Conservation (phyloP, 2,888 invertebrate genomes). For the Oxytorus armatus region DNA sequence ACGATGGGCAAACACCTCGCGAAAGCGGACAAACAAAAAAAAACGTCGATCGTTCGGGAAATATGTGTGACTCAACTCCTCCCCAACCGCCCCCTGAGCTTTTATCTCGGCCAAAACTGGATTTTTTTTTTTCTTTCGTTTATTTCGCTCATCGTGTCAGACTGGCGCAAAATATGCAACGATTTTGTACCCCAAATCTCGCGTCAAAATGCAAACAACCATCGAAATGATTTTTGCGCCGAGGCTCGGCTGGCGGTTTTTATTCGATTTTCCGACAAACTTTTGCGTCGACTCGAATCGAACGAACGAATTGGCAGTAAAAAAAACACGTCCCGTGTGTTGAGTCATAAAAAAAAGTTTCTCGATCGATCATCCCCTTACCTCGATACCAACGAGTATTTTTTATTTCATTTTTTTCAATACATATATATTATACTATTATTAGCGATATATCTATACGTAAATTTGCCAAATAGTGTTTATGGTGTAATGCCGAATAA, state of each 20-base stretch:
- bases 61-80: constrained; percentile 14
- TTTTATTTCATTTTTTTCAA: too few species aligned
- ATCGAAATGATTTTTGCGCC: constrained; percentile 35
- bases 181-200: constrained; percentile 12
- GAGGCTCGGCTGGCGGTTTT: constrained; percentile 15
- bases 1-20: constrained; percentile 58
- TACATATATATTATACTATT: constrained; percentile 9
- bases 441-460: constrained; percentile 60
- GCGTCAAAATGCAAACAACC: constrained; percentile 52
- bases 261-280: too few species aligned
- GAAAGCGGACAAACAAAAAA: constrained; percentile 24
- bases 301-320: constrained; percentile 7
- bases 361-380: constrained; percentile 38
- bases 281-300: constrained; percentile 43
- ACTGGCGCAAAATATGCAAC: constrained; percentile 61
- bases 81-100: constrained; percentile 28
- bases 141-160: constrained; percentile 1
- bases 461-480: constrained; percentile 69
- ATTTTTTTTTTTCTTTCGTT: constrained; percentile 25
- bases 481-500: constrained; percentile 70
- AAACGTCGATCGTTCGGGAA: constrained; percentile 46
- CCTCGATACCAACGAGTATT: constrained; percentile 6
- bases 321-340: constrained; percentile 1
- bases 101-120: constrained; percentile 36
- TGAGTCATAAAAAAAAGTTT: constrained; percentile 21